Conservation (phyloP, 1,140 invertebrate species). For the Drosophila arawakana region DNA sequence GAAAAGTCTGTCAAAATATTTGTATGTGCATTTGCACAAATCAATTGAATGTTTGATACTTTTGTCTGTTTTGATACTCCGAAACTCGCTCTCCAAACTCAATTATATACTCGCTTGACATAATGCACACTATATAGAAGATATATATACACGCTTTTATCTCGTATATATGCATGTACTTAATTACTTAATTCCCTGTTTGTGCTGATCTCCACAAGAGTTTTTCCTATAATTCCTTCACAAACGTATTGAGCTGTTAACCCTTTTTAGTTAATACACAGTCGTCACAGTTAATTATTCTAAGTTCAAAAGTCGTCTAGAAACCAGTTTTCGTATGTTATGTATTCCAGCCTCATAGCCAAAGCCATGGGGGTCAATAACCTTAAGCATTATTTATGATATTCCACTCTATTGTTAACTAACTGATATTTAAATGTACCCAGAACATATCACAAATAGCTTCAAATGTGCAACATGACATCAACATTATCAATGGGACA, state of each 20-base stretch:
- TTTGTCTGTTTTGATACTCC: slow-evolving; percentile 73
- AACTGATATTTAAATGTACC: slow-evolving; percentile 58
- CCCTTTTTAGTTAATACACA: slow-evolving; percentile 28
- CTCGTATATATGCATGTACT: slow-evolving; percentile 54
- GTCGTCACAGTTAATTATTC: slow-evolving; percentile 25
- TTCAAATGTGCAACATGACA: slow-evolving; percentile 23
- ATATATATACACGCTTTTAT: slow-evolving; percentile 26
- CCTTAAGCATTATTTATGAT: slow-evolving; percentile 78
- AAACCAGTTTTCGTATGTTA: slow-evolving; percentile 48
- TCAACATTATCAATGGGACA: slow-evolving; percentile 50
- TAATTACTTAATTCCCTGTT: slow-evolving; percentile 69
- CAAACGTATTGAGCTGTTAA: slow-evolving; percentile 18
- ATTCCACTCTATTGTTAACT: slow-evolving; percentile 48
- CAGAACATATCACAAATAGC: slow-evolving; percentile 65
- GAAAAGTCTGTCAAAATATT: slow-evolving; percentile 48
- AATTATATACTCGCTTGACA: slow-evolving; percentile 48
- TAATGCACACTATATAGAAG: slow-evolving; percentile 13
- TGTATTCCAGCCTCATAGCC: slow-evolving; percentile 57
- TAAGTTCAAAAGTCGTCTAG: slow-evolving; percentile 37
- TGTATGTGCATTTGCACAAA: slow-evolving; percentile 42
- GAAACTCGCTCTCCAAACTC: slow-evolving; percentile 49
- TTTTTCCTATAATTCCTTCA: slow-evolving; percentile 20
- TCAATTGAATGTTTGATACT: slow-evolving; percentile 47
- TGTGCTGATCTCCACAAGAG: slow-evolving; percentile 52
- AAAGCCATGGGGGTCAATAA: slow-evolving; percentile 39